These are phyloP conservation scores for Rhombomys opimus DNA, from an alignment of 2,113 vertebrate species.

Conservation along the genomic window DNA sequence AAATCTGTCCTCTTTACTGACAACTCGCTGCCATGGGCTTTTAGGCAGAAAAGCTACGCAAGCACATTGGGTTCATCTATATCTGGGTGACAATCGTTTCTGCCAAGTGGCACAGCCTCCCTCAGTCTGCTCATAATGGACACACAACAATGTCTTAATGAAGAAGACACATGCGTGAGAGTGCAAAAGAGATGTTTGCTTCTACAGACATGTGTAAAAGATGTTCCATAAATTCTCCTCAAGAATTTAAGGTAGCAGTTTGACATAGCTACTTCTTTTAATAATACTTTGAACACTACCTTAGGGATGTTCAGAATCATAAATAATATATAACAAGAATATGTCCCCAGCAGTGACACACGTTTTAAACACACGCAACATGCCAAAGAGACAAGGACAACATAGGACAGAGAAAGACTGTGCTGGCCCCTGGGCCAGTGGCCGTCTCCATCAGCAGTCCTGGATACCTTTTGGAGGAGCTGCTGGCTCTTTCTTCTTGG, in stretches of 20 bases:
- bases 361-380: background rate
- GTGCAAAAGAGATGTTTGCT: background rate
- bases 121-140: too few relatives aligned
- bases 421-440: background rate
- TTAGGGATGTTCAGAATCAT: slow-evolving; percentile 7
- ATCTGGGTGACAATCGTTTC: background rate
- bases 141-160: background rate
- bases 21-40: background rate
- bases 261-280: slow-evolving; percentile 28
- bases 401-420: background rate
- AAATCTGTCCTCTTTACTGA: background rate
- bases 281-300: background rate
- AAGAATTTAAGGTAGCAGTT: slow-evolving; percentile 10
- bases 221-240: slow-evolving; percentile 56
- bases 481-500: slow-evolving; percentile 86
- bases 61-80: background rate
- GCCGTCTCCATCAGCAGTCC: background rate
- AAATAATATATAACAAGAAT: slow-evolving; percentile 20
- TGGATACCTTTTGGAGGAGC: slow-evolving; percentile 86
- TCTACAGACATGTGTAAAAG: background rate
- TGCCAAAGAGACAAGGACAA: background rate
- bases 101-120: background rate
- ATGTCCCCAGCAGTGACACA: background rate
- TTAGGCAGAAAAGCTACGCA: background rate
- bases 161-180: background rate